A percentile compares a stretch with the other conserved stretches of the same genome.
Conservation (phyloP, 2,797 vertebrate genomes). For the Pitangus sulphuratus region DNA sequence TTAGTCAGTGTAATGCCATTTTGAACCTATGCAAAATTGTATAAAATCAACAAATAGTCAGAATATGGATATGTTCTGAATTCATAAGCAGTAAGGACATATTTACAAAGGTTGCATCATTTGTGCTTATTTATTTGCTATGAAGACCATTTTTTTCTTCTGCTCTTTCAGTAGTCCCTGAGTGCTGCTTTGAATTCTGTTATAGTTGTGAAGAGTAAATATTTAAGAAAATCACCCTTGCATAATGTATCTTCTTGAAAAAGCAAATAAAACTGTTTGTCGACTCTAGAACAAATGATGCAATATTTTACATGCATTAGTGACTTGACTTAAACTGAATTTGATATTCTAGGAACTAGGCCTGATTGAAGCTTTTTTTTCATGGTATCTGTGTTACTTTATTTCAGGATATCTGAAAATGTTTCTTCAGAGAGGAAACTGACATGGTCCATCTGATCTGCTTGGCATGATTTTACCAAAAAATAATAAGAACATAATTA, state of each 20-base stretch:
- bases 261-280: background rate
- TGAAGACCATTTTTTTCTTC: background rate
- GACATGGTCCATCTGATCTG: background rate
- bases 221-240: background rate
- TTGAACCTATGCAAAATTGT: constrained; percentile 26
- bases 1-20: constrained; percentile 55
- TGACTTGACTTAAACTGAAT: background rate
- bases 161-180: background rate
- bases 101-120: background rate
- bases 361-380: background rate
- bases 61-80: constrained; percentile 15
- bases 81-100: background rate
- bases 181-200: background rate
- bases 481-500: background rate
- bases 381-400: background rate
- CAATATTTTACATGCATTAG: background rate
- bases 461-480: background rate
- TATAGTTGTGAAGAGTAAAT: background rate
- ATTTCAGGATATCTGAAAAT: background rate
- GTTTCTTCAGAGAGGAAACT: background rate
- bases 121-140: background rate
- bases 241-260: background rate
- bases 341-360: background rate
- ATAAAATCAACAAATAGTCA: constrained; percentile 61
- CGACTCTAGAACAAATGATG: background rate